Conservation (phyloP, 2,888 invertebrate genomes). For the Baronia brevicornis region DNA sequence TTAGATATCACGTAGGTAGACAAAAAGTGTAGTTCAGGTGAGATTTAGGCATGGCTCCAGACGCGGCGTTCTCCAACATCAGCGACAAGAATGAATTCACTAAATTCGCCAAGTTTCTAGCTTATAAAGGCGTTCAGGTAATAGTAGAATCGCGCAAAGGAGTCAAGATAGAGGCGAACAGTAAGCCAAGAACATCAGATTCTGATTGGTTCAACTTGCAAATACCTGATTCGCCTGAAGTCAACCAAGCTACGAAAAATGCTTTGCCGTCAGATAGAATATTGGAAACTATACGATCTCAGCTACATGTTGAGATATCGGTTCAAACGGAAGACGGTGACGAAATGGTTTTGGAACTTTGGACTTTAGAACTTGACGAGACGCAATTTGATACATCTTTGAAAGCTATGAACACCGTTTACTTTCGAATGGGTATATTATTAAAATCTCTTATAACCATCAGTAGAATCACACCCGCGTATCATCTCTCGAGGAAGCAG, state of each 20-base stretch:
- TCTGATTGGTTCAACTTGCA: slow-evolving; percentile 95
- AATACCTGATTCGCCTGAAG: slow-evolving; percentile 90
- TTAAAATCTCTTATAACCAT: slow-evolving; percentile 93
- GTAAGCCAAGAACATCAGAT: slow-evolving; percentile 84
- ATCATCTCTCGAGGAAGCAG: slow-evolving; percentile 91
- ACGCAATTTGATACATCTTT: slow-evolving; percentile 80
- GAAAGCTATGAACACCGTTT: slow-evolving; percentile 87
- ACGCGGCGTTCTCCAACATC: slow-evolving; percentile 60
- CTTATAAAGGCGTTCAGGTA: slow-evolving; percentile 90
- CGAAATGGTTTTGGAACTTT: slow-evolving; percentile 92
- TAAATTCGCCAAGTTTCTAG: slow-evolving; percentile 91
- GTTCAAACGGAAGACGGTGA: slow-evolving; percentile 92
- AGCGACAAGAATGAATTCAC: slow-evolving; percentile 89
- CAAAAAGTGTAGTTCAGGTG: slow-evolving; percentile 6
- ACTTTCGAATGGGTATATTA: slow-evolving; percentile 94
- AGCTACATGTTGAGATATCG: slow-evolving; percentile 92
- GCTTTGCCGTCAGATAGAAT: slow-evolving; percentile 74
- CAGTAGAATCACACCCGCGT: slow-evolving; percentile 94
- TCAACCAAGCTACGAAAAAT: slow-evolving; percentile 87
- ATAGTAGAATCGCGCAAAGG: slow-evolving; percentile 95
- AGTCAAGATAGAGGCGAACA: slow-evolving; percentile 86
- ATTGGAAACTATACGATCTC: slow-evolving; percentile 69
- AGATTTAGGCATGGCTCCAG: slow-evolving; percentile 49
- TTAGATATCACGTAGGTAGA: slow-evolving; percentile 7
- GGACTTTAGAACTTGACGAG: slow-evolving; percentile 84